These are phyloP conservation scores for Tachypleus tridentatus DNA, from an alignment of 1,140 invertebrate species.

Conservation along the genomic window DNA sequence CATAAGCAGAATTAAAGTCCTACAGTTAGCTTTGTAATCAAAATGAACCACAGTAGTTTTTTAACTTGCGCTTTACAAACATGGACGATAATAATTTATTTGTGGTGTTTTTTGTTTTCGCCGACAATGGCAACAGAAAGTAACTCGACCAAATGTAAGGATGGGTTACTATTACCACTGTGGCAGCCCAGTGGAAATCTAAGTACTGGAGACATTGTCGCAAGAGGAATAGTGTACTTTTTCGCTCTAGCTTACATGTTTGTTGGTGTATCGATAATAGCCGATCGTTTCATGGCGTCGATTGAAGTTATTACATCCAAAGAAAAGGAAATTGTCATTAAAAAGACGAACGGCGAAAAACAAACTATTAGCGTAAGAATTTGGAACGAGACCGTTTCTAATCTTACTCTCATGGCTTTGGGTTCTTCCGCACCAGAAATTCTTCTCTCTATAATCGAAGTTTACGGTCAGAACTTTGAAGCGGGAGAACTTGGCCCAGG, in stretches of 20 bases:
- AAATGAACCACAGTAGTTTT: too few relatives aligned
- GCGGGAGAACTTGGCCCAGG: slow-evolving; percentile 94
- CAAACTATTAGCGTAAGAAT: slow-evolving; percentile 65
- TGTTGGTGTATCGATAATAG: slow-evolving; percentile 95
- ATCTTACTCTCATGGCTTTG: slow-evolving; percentile 94
- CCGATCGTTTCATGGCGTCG: slow-evolving; percentile 95
- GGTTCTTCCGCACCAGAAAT: slow-evolving; percentile 98
- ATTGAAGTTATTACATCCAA: slow-evolving; percentile 98
- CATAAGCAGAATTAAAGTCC: too few relatives aligned
- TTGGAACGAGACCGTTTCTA: slow-evolving; percentile 97
- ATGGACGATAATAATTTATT: too few relatives aligned
- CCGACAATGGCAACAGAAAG: too few relatives aligned
- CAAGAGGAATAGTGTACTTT: slow-evolving; percentile 84
- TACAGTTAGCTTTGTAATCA: too few relatives aligned
- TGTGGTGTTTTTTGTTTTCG: too few relatives aligned
- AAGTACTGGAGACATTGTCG: slow-evolving; percentile 46
- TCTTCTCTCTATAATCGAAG: slow-evolving; percentile 89
- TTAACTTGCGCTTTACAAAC: too few relatives aligned
- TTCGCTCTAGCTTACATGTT: slow-evolving; percentile 79
- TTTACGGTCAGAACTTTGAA: slow-evolving; percentile 83
- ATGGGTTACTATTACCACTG: slow-evolving; percentile 63
- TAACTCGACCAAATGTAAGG: slow-evolving; percentile 39
- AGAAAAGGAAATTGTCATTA: slow-evolving; percentile 74
- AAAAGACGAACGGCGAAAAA: slow-evolving; percentile 61
- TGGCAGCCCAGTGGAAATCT: slow-evolving; percentile 63